Conservation (phyloP, 2,888 invertebrate species). For the Mystacides longicornis region DNA sequence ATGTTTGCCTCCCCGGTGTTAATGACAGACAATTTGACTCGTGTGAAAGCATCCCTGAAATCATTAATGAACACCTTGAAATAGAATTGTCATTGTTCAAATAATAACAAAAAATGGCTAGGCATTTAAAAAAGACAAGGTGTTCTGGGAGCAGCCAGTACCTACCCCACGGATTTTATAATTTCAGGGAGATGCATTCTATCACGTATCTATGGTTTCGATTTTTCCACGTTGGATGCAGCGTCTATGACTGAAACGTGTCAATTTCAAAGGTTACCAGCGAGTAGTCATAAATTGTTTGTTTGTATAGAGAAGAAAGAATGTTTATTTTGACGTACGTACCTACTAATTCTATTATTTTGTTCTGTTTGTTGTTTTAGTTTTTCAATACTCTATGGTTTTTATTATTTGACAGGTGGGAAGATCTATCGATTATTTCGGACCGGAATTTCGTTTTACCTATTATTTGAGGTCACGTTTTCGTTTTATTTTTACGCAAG, state of each 20-base stretch:
- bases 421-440: background rate
- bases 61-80: background rate
- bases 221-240: background rate
- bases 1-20: background rate
- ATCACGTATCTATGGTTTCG: background rate
- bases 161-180: background rate
- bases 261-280: background rate
- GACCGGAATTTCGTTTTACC: background rate
- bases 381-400: background rate
- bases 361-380: background rate
- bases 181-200: constrained; percentile 1
- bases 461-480: background rate
- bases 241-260: constrained; percentile 1
- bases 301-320: background rate
- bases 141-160: too few species aligned
- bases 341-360: background rate
- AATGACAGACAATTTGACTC: background rate
- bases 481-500: background rate
- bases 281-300: background rate
- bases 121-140: too few species aligned
- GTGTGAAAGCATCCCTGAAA: background rate
- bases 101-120: too few species aligned
- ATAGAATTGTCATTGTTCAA: background rate
- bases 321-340: background rate
- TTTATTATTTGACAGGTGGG: background rate